Evolutionary conservation across 2,113 vertebrate genomes (phyloP).

Genomic region (Sphaerodactylus townsendi): DNA sequence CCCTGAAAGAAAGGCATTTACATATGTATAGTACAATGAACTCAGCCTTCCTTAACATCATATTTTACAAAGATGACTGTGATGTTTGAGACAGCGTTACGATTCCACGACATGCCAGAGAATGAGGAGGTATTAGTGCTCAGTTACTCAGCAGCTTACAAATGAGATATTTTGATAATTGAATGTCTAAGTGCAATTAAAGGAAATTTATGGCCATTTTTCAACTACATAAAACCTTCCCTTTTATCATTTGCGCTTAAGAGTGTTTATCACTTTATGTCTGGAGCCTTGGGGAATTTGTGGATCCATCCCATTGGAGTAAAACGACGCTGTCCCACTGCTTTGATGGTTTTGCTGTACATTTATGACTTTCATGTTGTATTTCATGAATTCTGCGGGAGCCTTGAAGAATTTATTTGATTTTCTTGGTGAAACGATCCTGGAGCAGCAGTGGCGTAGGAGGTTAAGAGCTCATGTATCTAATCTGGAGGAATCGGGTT

Average conservation of each 20-base stretch:
- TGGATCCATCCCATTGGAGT: neutral
- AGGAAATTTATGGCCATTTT: slow-evolving; percentile 62
- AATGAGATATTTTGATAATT: slow-evolving; percentile 69
- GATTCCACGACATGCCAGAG: slow-evolving; percentile 55
- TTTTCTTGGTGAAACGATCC: too few relatives aligned
- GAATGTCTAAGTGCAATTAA: slow-evolving; percentile 67
- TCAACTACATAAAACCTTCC: neutral
- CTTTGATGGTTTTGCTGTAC: neutral
- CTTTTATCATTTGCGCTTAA: neutral
- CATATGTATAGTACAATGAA: slow-evolving; percentile 68
- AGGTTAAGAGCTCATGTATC: too few relatives aligned
- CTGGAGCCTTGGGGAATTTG: neutral
- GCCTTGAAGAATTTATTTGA: too few relatives aligned
- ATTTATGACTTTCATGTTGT: too few relatives aligned
- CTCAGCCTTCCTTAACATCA: slow-evolving; percentile 61
- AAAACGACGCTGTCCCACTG: too few relatives aligned
- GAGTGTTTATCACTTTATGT: neutral
- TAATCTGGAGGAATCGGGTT: too few relatives aligned
- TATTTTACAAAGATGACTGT: slow-evolving; percentile 65
- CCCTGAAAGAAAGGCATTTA: slow-evolving; percentile 61
- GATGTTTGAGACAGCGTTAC: slow-evolving; percentile 64
- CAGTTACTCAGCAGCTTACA: slow-evolving; percentile 64
- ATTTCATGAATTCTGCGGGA: too few relatives aligned
- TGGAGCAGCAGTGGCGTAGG: too few relatives aligned
- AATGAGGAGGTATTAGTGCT: slow-evolving; percentile 64